Conservation (phyloP, 2,888 invertebrate genomes). For the Clunio marinus region DNA sequence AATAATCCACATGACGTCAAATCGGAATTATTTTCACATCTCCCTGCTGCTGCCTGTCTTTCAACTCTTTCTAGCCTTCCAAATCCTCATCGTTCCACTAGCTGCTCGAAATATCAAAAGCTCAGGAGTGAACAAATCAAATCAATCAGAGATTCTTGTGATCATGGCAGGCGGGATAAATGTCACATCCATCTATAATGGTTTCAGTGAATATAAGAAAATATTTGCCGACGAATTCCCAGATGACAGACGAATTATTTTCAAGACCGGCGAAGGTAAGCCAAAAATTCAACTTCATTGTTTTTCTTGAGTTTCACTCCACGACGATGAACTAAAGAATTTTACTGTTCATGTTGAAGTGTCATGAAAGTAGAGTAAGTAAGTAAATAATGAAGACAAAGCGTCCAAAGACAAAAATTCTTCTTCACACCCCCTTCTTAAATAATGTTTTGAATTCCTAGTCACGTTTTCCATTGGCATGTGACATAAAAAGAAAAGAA, state of each 20-base stretch:
- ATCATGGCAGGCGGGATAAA: constrained; percentile 21
- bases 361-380: not conserved
- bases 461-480: not conserved
- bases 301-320: too few relatives aligned
- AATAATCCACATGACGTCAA: constrained; percentile 33
- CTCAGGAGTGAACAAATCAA: not conserved
- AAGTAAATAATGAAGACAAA: too few relatives aligned
- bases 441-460: not conserved
- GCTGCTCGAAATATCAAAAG: not conserved
- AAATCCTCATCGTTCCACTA: not conserved
- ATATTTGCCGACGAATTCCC: constrained; percentile 25
- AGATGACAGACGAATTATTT: constrained; percentile 7
- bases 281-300: too few relatives aligned
- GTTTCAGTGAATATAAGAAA: constrained; percentile 29
- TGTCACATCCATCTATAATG: constrained; percentile 7
- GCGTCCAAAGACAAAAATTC: too few relatives aligned
- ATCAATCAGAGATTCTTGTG: constrained; percentile 23
- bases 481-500: not conserved
- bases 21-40: constrained; percentile 16
- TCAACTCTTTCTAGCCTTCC: not conserved
- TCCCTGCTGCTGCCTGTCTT: constrained; percentile 28
- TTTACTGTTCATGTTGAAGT: too few relatives aligned
- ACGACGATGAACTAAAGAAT: too few relatives aligned
- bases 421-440: too few relatives aligned
- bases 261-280: constrained; percentile 27